Evolutionary conservation across 2,113 vertebrate species (phyloP).

Genomic region (Archocentrus centrarchus): DNA sequence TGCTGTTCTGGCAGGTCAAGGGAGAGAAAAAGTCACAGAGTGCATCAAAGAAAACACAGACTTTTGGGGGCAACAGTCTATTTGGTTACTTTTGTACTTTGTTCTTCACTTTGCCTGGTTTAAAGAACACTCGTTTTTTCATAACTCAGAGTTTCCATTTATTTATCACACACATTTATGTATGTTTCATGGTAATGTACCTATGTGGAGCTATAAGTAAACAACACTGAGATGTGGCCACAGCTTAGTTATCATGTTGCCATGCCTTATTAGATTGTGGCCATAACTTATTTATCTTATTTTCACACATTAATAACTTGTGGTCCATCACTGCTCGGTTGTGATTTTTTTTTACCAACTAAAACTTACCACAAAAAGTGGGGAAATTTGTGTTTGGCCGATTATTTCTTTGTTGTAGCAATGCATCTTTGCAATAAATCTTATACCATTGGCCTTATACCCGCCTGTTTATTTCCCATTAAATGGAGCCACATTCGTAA

Average conservation of each 20-base stretch:
- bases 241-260: neutral
- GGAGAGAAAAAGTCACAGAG: neutral
- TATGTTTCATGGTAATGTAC: neutral
- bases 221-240: neutral
- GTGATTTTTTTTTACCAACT: neutral
- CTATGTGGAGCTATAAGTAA: neutral
- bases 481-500: too few relatives aligned
- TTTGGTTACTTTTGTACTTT: neutral
- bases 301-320: neutral
- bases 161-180: neutral
- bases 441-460: too few relatives aligned
- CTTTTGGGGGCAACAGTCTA: neutral
- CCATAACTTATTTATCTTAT: neutral
- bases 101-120: neutral
- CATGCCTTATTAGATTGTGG: neutral
- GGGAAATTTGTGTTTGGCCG: too few relatives aligned
- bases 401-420: too few relatives aligned
- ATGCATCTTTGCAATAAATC: too few relatives aligned
- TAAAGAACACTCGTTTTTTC: neutral
- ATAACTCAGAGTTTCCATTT: neutral
- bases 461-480: too few relatives aligned
- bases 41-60: neutral
- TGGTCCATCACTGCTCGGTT: neutral
- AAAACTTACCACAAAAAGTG: too few relatives aligned
- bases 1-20: neutral